A percentile compares a stretch with the other conserved stretches of the same genome.
Conservation (phyloP, 2,797 vertebrate genomes). For the Mormyrus proboscirostris region DNA sequence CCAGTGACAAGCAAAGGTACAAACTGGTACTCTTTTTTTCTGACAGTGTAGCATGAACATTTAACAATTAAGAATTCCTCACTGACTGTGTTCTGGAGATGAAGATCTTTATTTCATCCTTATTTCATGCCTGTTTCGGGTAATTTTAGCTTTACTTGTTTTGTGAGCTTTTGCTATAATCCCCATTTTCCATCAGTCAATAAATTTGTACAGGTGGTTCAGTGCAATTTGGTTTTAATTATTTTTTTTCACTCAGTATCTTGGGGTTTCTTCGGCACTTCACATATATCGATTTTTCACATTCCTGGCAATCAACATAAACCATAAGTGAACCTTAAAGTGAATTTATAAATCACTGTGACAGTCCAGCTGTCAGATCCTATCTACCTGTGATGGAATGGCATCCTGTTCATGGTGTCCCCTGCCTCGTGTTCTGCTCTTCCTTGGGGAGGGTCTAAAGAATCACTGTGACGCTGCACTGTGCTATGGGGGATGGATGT, state of each 20-base stretch:
- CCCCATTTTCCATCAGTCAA: neutral
- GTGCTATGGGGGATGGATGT: neutral
- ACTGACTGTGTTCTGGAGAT: neutral
- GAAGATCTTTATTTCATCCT: neutral
- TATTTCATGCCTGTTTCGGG: neutral
- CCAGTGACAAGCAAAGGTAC: neutral
- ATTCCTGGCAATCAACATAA: neutral
- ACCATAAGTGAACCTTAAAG: neutral
- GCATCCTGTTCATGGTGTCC: neutral
- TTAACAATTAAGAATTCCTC: neutral
- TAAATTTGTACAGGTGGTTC: neutral
- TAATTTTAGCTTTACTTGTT: neutral
- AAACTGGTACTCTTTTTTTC: neutral
- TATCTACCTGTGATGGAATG: neutral
- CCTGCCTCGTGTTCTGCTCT: neutral
- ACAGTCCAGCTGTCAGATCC: neutral
- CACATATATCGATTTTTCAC: neutral
- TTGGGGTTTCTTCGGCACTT: neutral
- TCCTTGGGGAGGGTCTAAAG: neutral
- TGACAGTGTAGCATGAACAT: neutral
- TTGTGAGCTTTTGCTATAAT: neutral
- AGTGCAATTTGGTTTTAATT: neutral
- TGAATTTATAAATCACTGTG: neutral
- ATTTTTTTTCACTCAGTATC: neutral
- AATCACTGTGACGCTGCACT: neutral